Percentiles rank a stretch among this genome's conserved stretches.
Conservation (phyloP, 2,888 invertebrate species). For the Himalopsyche tibetana region DNA sequence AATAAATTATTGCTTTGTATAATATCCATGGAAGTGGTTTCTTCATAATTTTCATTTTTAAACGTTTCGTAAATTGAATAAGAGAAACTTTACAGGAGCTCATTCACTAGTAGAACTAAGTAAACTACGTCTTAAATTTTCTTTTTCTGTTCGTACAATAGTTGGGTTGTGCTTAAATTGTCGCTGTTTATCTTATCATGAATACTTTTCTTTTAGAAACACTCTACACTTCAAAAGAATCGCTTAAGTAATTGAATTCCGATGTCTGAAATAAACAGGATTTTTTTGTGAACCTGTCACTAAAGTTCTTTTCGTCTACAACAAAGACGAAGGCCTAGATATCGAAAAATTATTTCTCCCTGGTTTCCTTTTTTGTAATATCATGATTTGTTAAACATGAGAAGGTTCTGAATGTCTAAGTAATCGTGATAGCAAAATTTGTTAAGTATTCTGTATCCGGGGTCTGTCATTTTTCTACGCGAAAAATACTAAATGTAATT, state of each 20-base stretch:
- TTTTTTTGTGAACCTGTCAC: constrained; percentile 8
- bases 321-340: background rate
- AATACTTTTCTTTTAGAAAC: constrained; percentile 4
- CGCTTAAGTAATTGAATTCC: constrained; percentile 25
- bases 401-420: background rate
- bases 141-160: background rate
- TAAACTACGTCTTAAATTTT: background rate
- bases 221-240: constrained; percentile 2
- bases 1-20: no score
- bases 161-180: constrained; percentile 1
- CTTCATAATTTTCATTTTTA: no score
- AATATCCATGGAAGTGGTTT: no score
- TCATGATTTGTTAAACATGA: background rate
- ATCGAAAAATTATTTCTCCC: background rate
- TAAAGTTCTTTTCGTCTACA: background rate
- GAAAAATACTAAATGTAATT: no score
- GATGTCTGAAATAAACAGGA: constrained; percentile 5
- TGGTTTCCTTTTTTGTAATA: background rate
- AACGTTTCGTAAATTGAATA: no score
- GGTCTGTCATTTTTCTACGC: no score
- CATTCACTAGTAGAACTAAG: background rate
- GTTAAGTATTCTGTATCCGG: no score
- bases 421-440: background rate
- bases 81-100: background rate
- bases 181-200: background rate